Base-by-base conservation (phyloP, 2,797 vertebrate species). In the Heteromormyrus szaboi region DNA sequence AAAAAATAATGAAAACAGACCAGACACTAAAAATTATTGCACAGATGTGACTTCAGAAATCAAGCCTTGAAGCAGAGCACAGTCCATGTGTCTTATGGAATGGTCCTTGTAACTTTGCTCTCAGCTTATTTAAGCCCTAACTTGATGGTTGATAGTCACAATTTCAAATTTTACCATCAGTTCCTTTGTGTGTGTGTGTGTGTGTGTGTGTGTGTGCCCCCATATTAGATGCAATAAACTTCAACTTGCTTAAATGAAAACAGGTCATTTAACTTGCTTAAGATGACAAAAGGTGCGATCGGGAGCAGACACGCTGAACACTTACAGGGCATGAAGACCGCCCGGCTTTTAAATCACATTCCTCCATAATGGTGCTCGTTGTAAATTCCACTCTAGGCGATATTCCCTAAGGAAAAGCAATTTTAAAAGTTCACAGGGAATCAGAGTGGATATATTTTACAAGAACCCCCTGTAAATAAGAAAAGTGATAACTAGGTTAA, bases 331-430 rank as follows among this genome's bases (percentile, higher is more conserved):
- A n/a, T 56, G 92, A 81, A 83, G 91, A 87, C 89, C 87, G 86
- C 90, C 90, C 86, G 89, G 93, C 93, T 86, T 91, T 93, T 76
- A 93, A 90, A 91, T 93, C 93, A 92, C 95, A 96, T 95, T 98
- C 98, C 88, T 97, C 96, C 94, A 99, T 98, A 94, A 97, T 93
- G 91, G 96, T 98, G 90, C 93, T 96, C 56, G 97, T 97, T 91
- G 96, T 94, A 95, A 99, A 99, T 94, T 96, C 97, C 95, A 99
- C 94, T 96, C 96, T 97, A 93, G 97, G 98, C 94, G 97, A 96
- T 95, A 98, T 97, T 96, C 98, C 98, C 98, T 99, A 88, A 92
- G 93, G 89, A 90, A 46, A 81, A 81, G 76, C 76, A 81, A 81
- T 81, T 81, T 81, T 44, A 44, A 95, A 95, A 96, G 94, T 94